Evolutionary conservation across 64 coral and sea anemone species (phyloP).

Genomic region (Hydrozoanthus tunicans): DNA sequence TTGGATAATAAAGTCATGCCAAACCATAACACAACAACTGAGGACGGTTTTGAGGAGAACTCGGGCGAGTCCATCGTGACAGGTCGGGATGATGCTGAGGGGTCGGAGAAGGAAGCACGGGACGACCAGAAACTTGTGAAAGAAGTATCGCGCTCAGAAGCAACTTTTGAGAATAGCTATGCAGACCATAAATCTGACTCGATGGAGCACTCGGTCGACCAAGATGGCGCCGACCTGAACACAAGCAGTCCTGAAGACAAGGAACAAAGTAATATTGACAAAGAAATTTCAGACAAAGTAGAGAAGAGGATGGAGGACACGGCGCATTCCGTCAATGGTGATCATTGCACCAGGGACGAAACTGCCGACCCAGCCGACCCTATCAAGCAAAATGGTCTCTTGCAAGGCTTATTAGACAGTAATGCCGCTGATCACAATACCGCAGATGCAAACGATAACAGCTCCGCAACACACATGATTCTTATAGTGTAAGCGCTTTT

Average conservation of each 20-base stretch:
- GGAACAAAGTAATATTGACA: not conserved
- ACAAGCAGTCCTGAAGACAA: not conserved
- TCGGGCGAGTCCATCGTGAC: not conserved
- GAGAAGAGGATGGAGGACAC: no score
- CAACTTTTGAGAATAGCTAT: not conserved
- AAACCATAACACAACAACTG: not conserved
- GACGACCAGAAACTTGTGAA: not conserved
- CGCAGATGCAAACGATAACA: not conserved
- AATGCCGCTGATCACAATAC: not conserved
- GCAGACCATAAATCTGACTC: not conserved
- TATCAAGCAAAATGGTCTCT: not conserved
- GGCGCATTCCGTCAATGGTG: not conserved
- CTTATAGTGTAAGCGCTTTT: constrained; percentile 16
- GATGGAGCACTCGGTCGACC: not conserved
- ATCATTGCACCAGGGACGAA: not conserved
- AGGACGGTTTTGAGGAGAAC: not conserved
- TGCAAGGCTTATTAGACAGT: not conserved
- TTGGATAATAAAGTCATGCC: not conserved
- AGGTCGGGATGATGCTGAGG: not conserved
- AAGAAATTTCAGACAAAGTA: not conserved
- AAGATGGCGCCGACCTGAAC: not conserved
- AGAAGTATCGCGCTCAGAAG: not conserved
- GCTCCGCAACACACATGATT: not conserved
- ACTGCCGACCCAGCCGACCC: not conserved
- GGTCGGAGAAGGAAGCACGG: not conserved